Conservation (phyloP, 2,888 invertebrate genomes). For the Meteorus colon region DNA sequence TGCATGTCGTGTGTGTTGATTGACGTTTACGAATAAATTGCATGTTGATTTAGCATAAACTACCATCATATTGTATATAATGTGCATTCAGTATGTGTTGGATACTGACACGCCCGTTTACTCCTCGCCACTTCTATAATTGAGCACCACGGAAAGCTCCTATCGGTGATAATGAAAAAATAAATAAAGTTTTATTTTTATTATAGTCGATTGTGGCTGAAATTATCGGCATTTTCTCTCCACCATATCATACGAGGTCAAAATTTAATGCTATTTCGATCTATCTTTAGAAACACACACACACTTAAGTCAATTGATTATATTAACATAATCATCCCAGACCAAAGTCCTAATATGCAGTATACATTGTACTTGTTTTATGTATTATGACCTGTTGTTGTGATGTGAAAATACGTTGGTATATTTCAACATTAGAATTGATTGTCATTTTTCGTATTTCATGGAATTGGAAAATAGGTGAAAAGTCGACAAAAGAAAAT, state of each 20-base stretch:
- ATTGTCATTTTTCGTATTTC: too few relatives aligned
- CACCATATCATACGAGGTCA: neutral
- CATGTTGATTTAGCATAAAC: neutral
- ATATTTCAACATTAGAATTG: too few relatives aligned
- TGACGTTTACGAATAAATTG: neutral
- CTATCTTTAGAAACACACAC: neutral
- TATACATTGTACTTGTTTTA: too few relatives aligned
- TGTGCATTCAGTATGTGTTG: too few relatives aligned
- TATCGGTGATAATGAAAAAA: neutral
- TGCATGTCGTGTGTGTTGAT: neutral
- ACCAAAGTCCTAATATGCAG: neutral
- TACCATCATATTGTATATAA: neutral
- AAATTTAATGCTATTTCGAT: constrained; percentile 1
- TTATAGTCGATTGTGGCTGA: neutral
- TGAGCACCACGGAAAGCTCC: neutral
- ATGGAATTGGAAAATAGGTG: too few relatives aligned
- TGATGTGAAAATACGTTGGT: too few relatives aligned
- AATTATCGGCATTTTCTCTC: neutral
- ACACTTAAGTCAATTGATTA: neutral
- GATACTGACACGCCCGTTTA: too few relatives aligned
- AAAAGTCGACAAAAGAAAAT: too few relatives aligned
- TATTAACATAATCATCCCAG: neutral
- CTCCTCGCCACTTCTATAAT: neutral
- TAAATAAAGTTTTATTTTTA: neutral
- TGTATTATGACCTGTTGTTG: too few relatives aligned